Conservation (phyloP, 2,113 vertebrate species). For the Chlamydotis undulata region DNA sequence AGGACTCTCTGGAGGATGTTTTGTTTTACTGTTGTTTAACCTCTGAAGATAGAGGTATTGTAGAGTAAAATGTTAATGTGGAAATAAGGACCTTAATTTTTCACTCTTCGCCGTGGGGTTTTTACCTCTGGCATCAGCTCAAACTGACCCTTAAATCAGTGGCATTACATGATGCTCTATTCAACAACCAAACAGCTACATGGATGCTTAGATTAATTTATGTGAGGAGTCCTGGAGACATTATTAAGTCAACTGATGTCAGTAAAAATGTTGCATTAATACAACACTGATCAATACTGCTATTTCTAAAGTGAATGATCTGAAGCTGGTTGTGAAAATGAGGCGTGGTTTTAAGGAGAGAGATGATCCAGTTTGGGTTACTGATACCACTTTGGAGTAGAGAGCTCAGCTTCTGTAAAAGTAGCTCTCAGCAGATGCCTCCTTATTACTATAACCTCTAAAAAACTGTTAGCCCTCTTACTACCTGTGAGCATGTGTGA, state of each 20-base stretch:
- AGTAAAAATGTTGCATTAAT: background rate
- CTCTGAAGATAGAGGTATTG: background rate
- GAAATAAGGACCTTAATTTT: background rate
- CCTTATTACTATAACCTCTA: background rate
- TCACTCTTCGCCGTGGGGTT: background rate
- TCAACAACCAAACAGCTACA: background rate
- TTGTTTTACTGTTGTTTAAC: background rate
- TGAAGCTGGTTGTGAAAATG: background rate
- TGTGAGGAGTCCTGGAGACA: background rate
- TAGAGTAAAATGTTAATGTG: background rate
- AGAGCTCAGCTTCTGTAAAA: background rate
- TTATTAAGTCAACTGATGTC: background rate
- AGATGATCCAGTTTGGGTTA: background rate
- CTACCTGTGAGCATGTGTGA: background rate
- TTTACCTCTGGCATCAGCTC: background rate
- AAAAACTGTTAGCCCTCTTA: background rate
- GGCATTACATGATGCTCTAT: background rate
- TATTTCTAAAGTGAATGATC: background rate
- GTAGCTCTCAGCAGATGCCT: background rate
- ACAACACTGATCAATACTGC: background rate
- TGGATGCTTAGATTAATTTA: background rate
- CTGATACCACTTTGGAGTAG: background rate
- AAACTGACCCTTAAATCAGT: background rate
- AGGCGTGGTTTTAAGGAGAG: background rate
- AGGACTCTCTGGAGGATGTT: background rate